Evolutionary conservation across 2,888 invertebrate species (phyloP).

Genomic region (Hydrotaea diabolus): DNA sequence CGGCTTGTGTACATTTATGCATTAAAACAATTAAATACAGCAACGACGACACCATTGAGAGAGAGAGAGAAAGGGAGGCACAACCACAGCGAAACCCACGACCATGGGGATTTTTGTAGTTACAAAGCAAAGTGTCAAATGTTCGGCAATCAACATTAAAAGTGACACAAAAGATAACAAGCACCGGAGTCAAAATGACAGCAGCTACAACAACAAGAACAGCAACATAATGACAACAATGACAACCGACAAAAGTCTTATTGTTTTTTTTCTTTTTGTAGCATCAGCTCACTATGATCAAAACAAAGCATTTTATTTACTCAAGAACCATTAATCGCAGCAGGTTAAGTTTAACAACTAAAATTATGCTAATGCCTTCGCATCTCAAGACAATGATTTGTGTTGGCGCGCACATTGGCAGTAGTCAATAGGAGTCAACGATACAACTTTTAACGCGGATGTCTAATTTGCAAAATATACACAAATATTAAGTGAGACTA

Average conservation of each 20-base stretch:
- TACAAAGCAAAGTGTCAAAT: constrained; percentile 62
- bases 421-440: not conserved
- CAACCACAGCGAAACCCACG: constrained; percentile 43
- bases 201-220: constrained; percentile 13
- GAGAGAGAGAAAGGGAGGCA: too few relatives aligned
- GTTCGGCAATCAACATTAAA: constrained; percentile 52
- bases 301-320: constrained; percentile 30
- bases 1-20: constrained; percentile 35
- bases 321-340: constrained; percentile 60
- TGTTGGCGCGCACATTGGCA: not conserved
- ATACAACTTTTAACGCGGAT: not conserved
- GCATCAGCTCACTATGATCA: constrained; percentile 12
- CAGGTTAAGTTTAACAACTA: constrained; percentile 43
- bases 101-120: constrained; percentile 31
- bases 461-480: not conserved
- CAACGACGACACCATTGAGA: not conserved
- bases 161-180: constrained; percentile 52
- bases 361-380: constrained; percentile 20
- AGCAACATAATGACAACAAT: not conserved
- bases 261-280: too few relatives aligned
- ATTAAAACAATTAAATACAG: constrained; percentile 55
- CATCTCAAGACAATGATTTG: not conserved
- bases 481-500: too few relatives aligned
- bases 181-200: constrained; percentile 34
- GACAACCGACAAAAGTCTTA: constrained; percentile 45